phyloP scores from a whole-genome alignment of 2,797 vertebrate genomes.

The Echeneis naucrates region DNA sequence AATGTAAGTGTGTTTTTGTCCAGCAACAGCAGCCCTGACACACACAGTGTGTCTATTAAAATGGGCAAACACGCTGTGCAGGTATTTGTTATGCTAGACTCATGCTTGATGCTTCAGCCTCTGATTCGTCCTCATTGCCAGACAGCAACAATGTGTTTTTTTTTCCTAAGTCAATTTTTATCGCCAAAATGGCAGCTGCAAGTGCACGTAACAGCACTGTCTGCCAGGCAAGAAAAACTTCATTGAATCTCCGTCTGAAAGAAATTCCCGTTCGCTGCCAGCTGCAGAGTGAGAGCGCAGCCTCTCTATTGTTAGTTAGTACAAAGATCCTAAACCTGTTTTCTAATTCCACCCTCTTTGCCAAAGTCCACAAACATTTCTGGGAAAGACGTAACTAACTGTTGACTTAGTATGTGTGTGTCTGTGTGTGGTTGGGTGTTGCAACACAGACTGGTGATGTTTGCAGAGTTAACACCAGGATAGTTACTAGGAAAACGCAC shows the following conservation, averaged over 20 bases:
- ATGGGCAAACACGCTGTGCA: neutral
- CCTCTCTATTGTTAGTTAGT: neutral
- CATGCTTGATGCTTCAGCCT: neutral
- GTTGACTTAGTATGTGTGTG: constrained; percentile 21
- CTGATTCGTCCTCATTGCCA: neutral
- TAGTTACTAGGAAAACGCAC: neutral
- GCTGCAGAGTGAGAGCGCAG: neutral
- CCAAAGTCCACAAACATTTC: constrained; percentile 1
- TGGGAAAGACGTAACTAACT: neutral
- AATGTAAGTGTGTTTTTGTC: too few species aligned
- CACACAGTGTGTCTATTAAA: neutral
- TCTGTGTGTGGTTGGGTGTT: constrained; percentile 1
- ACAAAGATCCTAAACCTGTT: neutral
- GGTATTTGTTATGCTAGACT: neutral
- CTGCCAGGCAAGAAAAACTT: constrained; percentile 1
- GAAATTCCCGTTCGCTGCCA: neutral
- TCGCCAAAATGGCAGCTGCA: neutral
- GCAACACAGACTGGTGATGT: constrained; percentile 1
- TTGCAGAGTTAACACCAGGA: constrained; percentile 25
- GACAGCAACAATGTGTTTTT: constrained; percentile 9
- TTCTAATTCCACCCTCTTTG: neutral
- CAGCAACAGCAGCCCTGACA: too few species aligned
- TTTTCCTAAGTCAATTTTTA: neutral
- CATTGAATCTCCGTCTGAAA: neutral
- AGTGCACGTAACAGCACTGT: neutral